Percentiles rank a stretch among this genome's conserved stretches.
phyloP scores from a whole-genome alignment of 2,113 vertebrate genomes.

The Bos taurus region DNA sequence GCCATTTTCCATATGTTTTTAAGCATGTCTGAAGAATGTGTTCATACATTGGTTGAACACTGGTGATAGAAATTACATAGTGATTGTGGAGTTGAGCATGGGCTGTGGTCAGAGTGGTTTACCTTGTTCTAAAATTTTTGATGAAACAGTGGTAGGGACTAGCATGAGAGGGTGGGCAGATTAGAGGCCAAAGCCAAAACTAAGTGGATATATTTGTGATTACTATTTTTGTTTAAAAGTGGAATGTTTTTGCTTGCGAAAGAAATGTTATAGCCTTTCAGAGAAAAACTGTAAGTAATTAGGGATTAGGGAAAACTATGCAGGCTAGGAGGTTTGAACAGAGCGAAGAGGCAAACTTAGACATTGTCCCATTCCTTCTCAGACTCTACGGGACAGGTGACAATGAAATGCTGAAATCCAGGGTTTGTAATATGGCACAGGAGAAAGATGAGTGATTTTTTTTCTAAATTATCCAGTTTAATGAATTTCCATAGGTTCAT shows the following conservation, averaged over 20 bases:
- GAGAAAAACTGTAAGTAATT: not conserved
- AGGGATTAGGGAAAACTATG: not conserved
- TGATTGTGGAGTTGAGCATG: not conserved
- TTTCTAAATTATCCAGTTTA: not conserved
- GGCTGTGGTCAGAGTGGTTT: not conserved
- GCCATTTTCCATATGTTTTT: slow-evolving; percentile 1
- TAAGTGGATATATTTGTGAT: not conserved
- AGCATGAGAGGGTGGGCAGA: not conserved
- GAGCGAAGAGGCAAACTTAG: not conserved
- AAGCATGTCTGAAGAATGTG: not conserved
- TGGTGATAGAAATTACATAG: not conserved
- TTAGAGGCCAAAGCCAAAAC: not conserved
- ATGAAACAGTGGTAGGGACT: not conserved
- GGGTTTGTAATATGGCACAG: not conserved
- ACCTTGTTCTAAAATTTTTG: not conserved
- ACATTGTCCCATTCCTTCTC: not conserved
- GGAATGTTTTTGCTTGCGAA: not conserved
- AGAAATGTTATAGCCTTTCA: not conserved
- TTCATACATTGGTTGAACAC: not conserved
- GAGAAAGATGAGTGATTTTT: not conserved
- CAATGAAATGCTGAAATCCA: not conserved
- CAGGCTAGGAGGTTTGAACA: not conserved
- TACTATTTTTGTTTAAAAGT: not conserved
- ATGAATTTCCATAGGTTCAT: not conserved
- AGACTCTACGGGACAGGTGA: not conserved